Percentiles rank a stretch among this genome's conserved stretches.
Evolutionary conservation across 2,888 invertebrate genomes (phyloP).

Genomic region (Pammene aurita): DNA sequence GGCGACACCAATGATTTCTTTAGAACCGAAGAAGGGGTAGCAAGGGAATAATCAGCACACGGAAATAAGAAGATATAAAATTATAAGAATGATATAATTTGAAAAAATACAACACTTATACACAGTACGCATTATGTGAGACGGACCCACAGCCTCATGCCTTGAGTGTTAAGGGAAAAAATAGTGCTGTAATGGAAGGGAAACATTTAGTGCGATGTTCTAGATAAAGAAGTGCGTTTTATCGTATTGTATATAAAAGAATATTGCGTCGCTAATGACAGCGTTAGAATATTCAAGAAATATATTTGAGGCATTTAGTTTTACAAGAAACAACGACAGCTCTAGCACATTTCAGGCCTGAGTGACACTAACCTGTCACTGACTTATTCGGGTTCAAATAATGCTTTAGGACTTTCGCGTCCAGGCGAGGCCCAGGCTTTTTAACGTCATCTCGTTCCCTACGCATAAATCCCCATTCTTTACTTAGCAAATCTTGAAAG

Average conservation of each 20-base stretch:
- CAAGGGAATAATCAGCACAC: slow-evolving; percentile 24
- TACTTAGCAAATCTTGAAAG: slow-evolving; percentile 84
- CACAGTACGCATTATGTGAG: slow-evolving; percentile 48
- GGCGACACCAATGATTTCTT: slow-evolving; percentile 30
- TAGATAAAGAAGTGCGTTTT: slow-evolving; percentile 70
- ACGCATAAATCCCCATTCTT: slow-evolving; percentile 91
- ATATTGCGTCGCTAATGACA: slow-evolving; percentile 51
- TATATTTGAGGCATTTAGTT: slow-evolving; percentile 48
- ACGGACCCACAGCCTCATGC: slow-evolving; percentile 65
- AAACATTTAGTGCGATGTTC: slow-evolving; percentile 76
- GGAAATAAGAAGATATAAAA: slow-evolving; percentile 16
- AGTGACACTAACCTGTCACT: slow-evolving; percentile 83
- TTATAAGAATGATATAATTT: slow-evolving; percentile 16
- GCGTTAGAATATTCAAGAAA: slow-evolving; percentile 52
- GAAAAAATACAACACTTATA: slow-evolving; percentile 52
- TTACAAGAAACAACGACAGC: slow-evolving; percentile 70
- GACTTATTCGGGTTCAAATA: slow-evolving; percentile 76
- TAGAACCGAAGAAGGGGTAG: slow-evolving; percentile 19
- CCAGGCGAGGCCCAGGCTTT: slow-evolving; percentile 95
- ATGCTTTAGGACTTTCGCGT: slow-evolving; percentile 84
- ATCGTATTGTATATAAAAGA: slow-evolving; percentile 58
- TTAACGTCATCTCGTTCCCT: slow-evolving; percentile 96
- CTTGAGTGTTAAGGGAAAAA: slow-evolving; percentile 58
- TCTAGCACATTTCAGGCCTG: slow-evolving; percentile 63
- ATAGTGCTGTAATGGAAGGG: slow-evolving; percentile 67